Evolutionary conservation across 2,113 vertebrate genomes (phyloP).

Genomic region (Saguinus imperator): DNA sequence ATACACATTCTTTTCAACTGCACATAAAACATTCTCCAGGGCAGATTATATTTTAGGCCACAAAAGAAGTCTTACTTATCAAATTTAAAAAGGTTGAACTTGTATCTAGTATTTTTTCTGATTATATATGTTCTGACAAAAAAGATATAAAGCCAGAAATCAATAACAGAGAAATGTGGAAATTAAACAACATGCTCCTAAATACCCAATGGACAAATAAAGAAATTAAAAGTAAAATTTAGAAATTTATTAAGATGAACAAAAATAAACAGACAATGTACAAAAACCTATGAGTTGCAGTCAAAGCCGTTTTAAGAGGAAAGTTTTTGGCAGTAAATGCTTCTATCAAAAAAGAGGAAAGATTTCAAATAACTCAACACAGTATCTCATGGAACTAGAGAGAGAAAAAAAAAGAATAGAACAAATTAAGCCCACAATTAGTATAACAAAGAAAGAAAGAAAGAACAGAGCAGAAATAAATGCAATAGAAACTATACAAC

Average conservation of each 20-base stretch:
- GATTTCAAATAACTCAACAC: neutral
- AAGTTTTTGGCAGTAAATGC: neutral
- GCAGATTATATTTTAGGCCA: neutral
- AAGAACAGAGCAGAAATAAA: neutral
- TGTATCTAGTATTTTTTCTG: neutral
- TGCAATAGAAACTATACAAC: neutral
- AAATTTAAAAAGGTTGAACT: neutral
- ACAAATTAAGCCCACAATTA: neutral
- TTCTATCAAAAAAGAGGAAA: neutral
- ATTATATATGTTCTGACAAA: neutral
- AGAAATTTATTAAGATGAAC: neutral
- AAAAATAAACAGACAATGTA: neutral
- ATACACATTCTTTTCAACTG: neutral
- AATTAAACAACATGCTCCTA: neutral
- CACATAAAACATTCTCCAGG: neutral
- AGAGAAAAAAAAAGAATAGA: neutral
- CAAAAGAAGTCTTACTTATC: neutral
- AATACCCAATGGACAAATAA: neutral
- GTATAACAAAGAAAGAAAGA: neutral
- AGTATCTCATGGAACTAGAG: neutral
- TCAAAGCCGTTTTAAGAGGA: neutral
- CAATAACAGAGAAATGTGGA: neutral
- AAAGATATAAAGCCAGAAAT: neutral
- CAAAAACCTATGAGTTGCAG: neutral
- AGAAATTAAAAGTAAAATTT: neutral